These are phyloP conservation scores for Onychostoma macrolepis DNA, from an alignment of 2,113 vertebrate genomes.

Conservation along the genomic window DNA sequence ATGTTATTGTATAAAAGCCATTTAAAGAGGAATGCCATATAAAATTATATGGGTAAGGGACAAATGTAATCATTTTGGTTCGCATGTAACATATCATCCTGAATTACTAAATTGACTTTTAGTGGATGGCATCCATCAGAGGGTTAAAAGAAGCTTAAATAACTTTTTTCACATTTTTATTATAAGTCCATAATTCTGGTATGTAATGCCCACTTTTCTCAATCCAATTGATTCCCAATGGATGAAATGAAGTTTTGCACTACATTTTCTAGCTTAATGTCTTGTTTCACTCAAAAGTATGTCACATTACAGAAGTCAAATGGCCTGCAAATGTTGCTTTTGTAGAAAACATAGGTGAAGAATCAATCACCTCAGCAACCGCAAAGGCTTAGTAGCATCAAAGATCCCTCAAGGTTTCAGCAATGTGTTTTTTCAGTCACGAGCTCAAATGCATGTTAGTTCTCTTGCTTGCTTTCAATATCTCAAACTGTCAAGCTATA, in stretches of 20 bases:
- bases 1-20: neutral
- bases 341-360: neutral
- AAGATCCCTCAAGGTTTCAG: neutral
- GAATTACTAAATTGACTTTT: neutral
- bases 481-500: neutral
- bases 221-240: neutral
- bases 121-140: neutral
- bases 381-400: neutral
- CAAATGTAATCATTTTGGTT: neutral
- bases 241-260: neutral
- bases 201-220: neutral
- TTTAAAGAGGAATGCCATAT: neutral
- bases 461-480: neutral
- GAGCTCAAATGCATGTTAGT: neutral
- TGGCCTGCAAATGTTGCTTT: neutral
- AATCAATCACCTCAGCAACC: neutral
- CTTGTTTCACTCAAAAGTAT: neutral
- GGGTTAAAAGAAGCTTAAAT: neutral
- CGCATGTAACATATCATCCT: neutral
- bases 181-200: neutral
- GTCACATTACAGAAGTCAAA: neutral
- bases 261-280: neutral
- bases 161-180: neutral
- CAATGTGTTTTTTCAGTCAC: neutral
- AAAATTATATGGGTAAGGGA: neutral